Conservation (phyloP, 2,797 vertebrate genomes). For the Mus minutoides region DNA sequence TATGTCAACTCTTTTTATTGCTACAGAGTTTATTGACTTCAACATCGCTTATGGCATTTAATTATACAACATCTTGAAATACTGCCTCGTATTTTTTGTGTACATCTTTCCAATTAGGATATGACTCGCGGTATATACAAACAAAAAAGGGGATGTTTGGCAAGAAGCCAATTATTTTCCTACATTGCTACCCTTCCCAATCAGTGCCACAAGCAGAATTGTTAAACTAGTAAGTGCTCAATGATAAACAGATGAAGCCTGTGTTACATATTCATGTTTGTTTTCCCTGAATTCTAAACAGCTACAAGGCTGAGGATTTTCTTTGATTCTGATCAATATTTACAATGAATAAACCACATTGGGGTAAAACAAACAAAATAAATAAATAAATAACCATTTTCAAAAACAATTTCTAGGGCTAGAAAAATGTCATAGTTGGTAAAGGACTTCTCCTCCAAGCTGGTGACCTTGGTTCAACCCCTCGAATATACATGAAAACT, state of each 20-base stretch:
- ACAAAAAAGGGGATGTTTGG: neutral
- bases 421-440: neutral
- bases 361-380: neutral
- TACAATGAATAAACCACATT: conserved; percentile 10
- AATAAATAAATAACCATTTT: conserved; percentile 24
- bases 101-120: neutral
- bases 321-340: conserved; percentile 6
- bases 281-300: neutral
- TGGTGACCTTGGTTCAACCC: no score
- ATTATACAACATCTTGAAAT: conserved; percentile 1
- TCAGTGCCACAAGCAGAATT: neutral
- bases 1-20: neutral
- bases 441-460: neutral
- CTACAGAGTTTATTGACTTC: neutral
- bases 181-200: neutral
- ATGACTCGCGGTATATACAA: neutral
- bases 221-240: neutral
- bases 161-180: neutral
- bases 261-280: conserved; percentile 16
- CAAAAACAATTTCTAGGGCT: neutral
- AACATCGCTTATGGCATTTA: neutral
- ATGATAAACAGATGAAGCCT: conserved; percentile 11
- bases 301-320: neutral
- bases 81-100: neutral
- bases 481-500: neutral